Conservation (phyloP, 2,113 vertebrate genomes). For the Seriola dumerili region DNA sequence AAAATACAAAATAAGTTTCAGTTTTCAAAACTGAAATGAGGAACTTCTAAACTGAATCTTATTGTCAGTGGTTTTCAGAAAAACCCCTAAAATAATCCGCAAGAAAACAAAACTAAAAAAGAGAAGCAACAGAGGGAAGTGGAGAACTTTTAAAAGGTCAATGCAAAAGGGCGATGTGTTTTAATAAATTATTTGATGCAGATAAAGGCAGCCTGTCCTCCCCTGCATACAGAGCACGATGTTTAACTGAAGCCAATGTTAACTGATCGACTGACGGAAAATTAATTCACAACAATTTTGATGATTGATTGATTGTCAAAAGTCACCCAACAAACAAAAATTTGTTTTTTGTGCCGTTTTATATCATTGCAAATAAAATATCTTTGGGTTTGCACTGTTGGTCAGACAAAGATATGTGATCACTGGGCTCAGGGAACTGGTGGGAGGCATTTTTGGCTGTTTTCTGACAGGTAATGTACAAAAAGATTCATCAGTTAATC, state of each 20-base stretch:
- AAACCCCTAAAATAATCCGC: not conserved
- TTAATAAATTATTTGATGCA: not conserved
- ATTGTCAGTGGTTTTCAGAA: not conserved
- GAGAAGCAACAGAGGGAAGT: not conserved
- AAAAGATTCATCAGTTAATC: no score
- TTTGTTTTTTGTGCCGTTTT: no score
- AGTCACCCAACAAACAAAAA: not conserved
- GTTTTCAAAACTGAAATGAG: not conserved
- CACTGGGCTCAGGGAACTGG: not conserved
- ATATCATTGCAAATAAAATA: no score
- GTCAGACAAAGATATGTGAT: no score
- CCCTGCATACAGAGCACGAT: not conserved
- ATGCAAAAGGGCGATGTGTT: not conserved
- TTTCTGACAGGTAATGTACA: no score
- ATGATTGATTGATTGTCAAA: not conserved
- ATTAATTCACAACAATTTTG: not conserved
- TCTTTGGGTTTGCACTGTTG: no score
- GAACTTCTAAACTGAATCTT: not conserved
- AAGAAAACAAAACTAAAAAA: not conserved
- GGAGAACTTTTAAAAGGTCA: not conserved
- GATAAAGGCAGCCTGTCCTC: not conserved
- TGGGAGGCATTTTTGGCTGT: not conserved
- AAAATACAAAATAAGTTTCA: not conserved
- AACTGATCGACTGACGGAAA: not conserved
- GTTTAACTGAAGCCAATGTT: not conserved